These are phyloP conservation scores for Brassicogethes aeneus DNA, from an alignment of 2,888 invertebrate genomes.

Conservation along the genomic window DNA sequence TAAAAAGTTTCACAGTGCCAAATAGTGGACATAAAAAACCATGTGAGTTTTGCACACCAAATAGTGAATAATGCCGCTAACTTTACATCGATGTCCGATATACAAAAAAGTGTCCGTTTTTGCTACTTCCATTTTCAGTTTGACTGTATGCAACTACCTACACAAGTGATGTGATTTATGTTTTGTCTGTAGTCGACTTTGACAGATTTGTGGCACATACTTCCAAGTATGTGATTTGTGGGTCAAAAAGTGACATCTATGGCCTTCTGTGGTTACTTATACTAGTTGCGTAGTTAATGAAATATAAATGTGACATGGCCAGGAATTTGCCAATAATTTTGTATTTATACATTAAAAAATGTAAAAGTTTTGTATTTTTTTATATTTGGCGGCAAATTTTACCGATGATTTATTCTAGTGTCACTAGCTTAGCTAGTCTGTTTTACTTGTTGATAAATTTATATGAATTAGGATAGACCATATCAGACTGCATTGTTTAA, in stretches of 20 bases:
- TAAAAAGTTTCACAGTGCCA: constrained; percentile 47
- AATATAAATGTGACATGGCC: too few species aligned
- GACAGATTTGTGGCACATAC: too few species aligned
- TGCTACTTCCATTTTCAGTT: neutral
- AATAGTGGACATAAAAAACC: constrained; percentile 16
- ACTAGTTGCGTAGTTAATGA: too few species aligned
- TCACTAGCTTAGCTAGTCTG: neutral
- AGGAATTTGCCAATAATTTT: neutral
- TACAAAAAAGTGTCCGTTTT: neutral
- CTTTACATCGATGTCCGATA: constrained; percentile 21
- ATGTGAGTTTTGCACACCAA: constrained; percentile 15
- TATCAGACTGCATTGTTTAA: neutral
- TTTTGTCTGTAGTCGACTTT: neutral
- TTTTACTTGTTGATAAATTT: neutral
- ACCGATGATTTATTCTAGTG: neutral
- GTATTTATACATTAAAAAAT: neutral
- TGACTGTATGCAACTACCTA: neutral
- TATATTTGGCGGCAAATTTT: neutral
- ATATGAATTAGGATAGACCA: neutral
- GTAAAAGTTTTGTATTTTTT: neutral
- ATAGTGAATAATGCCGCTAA: constrained; percentile 25
- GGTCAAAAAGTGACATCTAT: too few species aligned
- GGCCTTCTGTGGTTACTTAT: too few species aligned
- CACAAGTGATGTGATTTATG: too few species aligned
- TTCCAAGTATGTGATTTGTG: too few species aligned